Conservation (phyloP, 2,113 vertebrate species). For the Dipodomys spectabilis region DNA sequence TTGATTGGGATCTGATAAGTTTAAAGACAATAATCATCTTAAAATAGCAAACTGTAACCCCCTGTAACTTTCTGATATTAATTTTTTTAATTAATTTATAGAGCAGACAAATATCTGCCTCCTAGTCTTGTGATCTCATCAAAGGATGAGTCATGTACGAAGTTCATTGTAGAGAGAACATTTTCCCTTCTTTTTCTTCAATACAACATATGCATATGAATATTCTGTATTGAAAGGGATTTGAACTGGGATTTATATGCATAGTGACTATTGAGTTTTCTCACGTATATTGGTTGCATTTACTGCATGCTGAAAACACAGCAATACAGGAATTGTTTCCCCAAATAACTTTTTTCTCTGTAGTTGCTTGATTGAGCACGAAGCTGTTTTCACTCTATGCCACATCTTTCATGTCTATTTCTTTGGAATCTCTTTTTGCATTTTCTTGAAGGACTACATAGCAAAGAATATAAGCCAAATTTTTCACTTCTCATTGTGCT, state of each 20-base stretch:
- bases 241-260: not conserved
- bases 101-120: not conserved
- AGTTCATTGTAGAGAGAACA: not conserved
- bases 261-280: not conserved
- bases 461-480: not conserved
- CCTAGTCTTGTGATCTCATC: not conserved
- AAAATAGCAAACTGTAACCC: not conserved
- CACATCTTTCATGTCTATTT: not conserved
- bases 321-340: not conserved
- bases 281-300: not conserved
- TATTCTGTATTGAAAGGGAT: not conserved
- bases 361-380: not conserved
- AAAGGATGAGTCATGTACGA: not conserved
- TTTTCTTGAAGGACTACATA: conserved; percentile 48
- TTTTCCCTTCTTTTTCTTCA: not conserved
- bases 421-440: not conserved
- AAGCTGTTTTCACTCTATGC: not conserved
- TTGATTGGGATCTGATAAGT: not conserved
- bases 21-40: not conserved
- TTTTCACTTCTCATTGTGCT: not conserved
- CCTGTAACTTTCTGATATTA: not conserved
- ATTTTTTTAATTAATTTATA: not conserved
- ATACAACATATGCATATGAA: not conserved
- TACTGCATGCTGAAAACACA: not conserved
- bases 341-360: not conserved